Conservation (phyloP, 2,797 vertebrate species). For the Rhyacichthys aspro region DNA sequence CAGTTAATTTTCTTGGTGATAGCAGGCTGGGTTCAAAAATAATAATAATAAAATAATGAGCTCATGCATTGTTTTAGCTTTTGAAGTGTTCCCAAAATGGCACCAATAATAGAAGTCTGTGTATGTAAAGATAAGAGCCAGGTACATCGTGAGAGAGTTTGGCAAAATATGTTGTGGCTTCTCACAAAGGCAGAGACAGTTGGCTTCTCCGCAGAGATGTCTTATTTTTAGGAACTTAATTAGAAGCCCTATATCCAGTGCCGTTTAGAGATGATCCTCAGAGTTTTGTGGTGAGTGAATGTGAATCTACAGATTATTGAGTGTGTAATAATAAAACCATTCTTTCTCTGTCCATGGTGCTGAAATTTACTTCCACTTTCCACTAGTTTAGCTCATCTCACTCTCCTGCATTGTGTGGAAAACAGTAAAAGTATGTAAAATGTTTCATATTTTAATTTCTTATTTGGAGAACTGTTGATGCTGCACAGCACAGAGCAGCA, state of each 20-base stretch:
- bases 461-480: slow-evolving; percentile 8
- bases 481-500: slow-evolving; percentile 24
- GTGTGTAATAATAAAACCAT: neutral
- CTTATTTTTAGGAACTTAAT: slow-evolving; percentile 34
- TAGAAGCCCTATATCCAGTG: slow-evolving; percentile 29
- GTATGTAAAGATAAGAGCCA: slow-evolving; percentile 12
- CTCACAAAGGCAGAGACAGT: slow-evolving; percentile 8
- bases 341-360: slow-evolving; percentile 67
- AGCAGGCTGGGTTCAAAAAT: too few relatives aligned
- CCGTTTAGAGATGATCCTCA: slow-evolving; percentile 22
- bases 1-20: too few relatives aligned
- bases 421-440: neutral
- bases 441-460: slow-evolving; percentile 8
- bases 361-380: slow-evolving; percentile 38
- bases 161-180: slow-evolving; percentile 29
- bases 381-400: neutral
- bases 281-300: slow-evolving; percentile 16
- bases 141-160: slow-evolving; percentile 15
- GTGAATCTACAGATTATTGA: neutral
- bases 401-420: neutral
- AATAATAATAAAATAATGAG: neutral
- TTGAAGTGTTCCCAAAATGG: too few relatives aligned
- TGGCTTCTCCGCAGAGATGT: slow-evolving; percentile 15
- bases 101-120: too few relatives aligned
- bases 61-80: neutral